Base-by-base conservation (phyloP, 2,888 invertebrate genomes). In the Polydesmus complanatus region DNA sequence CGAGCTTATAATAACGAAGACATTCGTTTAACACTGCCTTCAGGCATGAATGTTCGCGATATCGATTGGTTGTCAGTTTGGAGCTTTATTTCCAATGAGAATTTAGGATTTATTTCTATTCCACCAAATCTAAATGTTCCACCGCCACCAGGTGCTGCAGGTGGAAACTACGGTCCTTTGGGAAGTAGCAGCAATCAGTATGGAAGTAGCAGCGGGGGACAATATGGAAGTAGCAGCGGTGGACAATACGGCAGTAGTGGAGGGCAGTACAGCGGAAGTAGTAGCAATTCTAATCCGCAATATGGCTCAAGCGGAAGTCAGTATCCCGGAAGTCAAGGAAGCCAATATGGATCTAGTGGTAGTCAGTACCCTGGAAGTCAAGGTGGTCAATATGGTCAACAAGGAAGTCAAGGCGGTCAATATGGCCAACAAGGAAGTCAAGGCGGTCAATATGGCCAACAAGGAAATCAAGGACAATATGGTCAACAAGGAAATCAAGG, bases 61-160 rank as follows among this genome's bases (percentile, higher is more conserved):
- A 59, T 62, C 25, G 63, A 63, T 25, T 63, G 59, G 59, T 22
- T 63, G 3, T 22, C 23, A 8, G 60, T 63, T 3, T 63, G 54
- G 27, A 63, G 57, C 50, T 56, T 23, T 19, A 25, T 54, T 2
- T 11, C 59, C 21, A 63, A 63, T 23, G 47, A 54, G 50, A 62
- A 63, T 23, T 56, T 63, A 5, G 63, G 59, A n/a, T 57, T 21
- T 37, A 52, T 62, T 2, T 53, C 18, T 26, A 58, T 63, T 23
- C 63, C 63, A 1, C 37, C 47, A 25, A 60, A 60, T 49, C 21
- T 62, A 21, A 63, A 54, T 47, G 56, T 63, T 3, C 63, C 63
- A 47, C 63, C 63, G n/a, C 56, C 55, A 1, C 48, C 48, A 14
- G 8, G 19, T 18, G 27, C 2, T 27, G 21, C 26, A n/a, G 54